Evolutionary conservation across 2,888 invertebrate species (phyloP).

Genomic region (Machimus atricapillus): DNA sequence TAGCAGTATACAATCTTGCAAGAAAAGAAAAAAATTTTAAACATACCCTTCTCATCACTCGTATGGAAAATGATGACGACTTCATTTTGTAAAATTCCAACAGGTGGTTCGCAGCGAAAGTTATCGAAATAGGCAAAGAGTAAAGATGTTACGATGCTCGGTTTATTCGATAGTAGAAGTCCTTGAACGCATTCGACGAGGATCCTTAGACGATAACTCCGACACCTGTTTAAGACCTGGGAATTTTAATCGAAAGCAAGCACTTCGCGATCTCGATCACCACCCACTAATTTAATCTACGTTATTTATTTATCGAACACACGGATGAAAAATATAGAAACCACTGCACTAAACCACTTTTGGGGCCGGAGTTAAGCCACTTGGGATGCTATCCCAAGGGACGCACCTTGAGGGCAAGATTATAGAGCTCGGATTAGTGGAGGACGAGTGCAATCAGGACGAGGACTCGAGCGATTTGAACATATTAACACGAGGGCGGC

Average conservation of each 20-base stretch:
- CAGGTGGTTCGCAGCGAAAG: slow-evolving; percentile 43
- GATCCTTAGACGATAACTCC: slow-evolving; percentile 1
- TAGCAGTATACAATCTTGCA: background rate
- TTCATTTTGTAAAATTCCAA: slow-evolving; percentile 45
- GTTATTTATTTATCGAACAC: background rate
- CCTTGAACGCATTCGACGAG: background rate
- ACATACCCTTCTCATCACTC: slow-evolving; percentile 48
- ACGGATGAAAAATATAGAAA: background rate
- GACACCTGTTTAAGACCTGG: background rate
- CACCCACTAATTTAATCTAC: background rate
- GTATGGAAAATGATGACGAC: slow-evolving; percentile 48
- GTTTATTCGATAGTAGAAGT: background rate
- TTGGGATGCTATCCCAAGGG: background rate
- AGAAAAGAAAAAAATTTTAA: background rate
- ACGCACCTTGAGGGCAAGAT: background rate
- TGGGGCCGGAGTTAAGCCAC: background rate
- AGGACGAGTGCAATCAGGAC: background rate
- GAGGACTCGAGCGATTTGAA: background rate
- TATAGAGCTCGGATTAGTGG: background rate
- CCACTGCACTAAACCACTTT: background rate
- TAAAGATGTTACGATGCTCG: background rate
- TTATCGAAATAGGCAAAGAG: slow-evolving; percentile 22
- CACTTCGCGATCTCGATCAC: slow-evolving; percentile 17
- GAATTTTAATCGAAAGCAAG: background rate
- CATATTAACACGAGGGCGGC: slow-evolving; percentile 41